phyloP scores from a whole-genome alignment of 2,113 vertebrate species.

The chimpanzee (Pan troglodytes) region DNA sequence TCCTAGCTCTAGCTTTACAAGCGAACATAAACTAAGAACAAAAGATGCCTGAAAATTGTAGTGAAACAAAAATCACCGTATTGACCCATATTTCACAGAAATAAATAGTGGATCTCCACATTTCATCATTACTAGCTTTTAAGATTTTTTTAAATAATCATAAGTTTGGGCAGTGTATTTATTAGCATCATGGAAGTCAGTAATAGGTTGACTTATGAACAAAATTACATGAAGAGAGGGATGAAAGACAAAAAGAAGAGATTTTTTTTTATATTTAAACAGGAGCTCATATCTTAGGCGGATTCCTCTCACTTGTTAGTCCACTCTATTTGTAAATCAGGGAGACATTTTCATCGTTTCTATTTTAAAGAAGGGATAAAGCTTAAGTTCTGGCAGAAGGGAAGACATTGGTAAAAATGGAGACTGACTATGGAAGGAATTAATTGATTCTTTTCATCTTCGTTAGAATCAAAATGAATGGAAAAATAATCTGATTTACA shows the following conservation, averaged over 20 bases:
- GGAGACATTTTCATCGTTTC: background rate
- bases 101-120: background rate
- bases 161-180: background rate
- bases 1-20: background rate
- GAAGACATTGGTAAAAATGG: background rate
- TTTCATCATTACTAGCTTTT: background rate
- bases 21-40: background rate
- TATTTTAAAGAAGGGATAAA: background rate
- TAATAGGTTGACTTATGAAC: background rate
- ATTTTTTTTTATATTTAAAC: background rate
- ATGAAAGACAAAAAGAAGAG: background rate
- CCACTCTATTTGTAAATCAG: background rate
- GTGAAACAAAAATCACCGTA: background rate
- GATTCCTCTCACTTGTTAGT: background rate
- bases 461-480: slow-evolving; percentile 25
- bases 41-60: background rate
- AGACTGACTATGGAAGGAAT: background rate
- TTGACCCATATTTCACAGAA: background rate
- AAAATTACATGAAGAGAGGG: background rate
- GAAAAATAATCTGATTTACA: slow-evolving; percentile 49
- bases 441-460: slow-evolving; percentile 17
- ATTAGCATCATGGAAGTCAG: background rate
- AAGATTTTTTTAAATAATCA: background rate
- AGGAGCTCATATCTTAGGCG: background rate
- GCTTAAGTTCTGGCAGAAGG: background rate